phyloP scores from a whole-genome alignment of 2,888 invertebrate genomes.

The Oligia fasciuncula region DNA sequence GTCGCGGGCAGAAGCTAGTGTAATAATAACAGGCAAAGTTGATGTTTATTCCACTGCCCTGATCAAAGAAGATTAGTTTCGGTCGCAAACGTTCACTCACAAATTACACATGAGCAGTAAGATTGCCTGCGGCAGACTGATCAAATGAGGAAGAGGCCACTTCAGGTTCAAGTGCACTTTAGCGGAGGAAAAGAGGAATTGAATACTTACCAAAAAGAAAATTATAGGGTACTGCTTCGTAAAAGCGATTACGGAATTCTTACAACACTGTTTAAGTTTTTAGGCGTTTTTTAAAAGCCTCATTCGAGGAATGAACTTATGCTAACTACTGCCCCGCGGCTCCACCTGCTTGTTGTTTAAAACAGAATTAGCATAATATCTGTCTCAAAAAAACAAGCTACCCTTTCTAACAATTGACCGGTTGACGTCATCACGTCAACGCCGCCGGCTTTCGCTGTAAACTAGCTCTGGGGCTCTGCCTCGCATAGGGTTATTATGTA shows the following conservation, averaged over 20 bases:
- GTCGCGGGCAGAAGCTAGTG: not conserved
- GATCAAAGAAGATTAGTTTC: constrained; percentile 25
- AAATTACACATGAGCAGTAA: constrained; percentile 48
- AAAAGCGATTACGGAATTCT: constrained; percentile 22
- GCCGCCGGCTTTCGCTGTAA: too few species aligned
- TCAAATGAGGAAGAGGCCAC: constrained; percentile 49
- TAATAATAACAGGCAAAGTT: not conserved
- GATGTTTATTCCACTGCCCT: constrained; percentile 2
- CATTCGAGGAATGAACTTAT: not conserved
- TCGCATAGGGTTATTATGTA: too few species aligned
- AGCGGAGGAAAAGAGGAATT: constrained; percentile 14
- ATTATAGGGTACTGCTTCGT: constrained; percentile 11
- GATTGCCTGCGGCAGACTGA: constrained; percentile 40
- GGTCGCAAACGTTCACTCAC: constrained; percentile 29
- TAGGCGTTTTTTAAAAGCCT: not conserved
- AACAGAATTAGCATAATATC: not conserved
- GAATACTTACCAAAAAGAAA: constrained; percentile 37
- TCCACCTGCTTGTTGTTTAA: not conserved
- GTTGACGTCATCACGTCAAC: too few species aligned
- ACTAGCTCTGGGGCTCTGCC: too few species aligned
- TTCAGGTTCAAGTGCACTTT: constrained; percentile 46
- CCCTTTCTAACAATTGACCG: not conserved
- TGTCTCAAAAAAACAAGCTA: not conserved
- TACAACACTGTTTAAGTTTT: not conserved
- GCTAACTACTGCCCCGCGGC: not conserved